Base-by-base conservation (phyloP, 2,113 vertebrate genomes). In the Morphnarchus princeps region DNA sequence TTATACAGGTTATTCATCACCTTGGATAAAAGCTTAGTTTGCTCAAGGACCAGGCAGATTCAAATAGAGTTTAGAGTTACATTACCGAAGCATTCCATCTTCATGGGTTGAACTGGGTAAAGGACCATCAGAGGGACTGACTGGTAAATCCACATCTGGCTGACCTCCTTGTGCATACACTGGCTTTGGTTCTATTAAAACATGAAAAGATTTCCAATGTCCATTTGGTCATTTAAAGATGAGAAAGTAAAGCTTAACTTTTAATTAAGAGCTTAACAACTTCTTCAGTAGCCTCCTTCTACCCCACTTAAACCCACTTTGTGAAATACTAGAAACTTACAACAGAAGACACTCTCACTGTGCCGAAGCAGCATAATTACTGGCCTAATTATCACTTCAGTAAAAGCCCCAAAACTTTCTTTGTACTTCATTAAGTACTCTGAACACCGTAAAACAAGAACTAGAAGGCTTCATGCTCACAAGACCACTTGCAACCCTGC, bases 91-190 rank as follows among this genome's bases (percentile, higher is more conserved):
- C 95, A 99, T 99, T 77, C 99, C 99, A 89, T 99, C 99, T 93
- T 99, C 99, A 47, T 99, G 99, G 40, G 99, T 98, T 90, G 98
- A 99, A 79, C 98, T 99, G 76, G 99, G 99, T 65, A 99, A 98
- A 43, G 99, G 99, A 62, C 99, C 99, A 91, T 99, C 99, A 83
- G 99, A 99, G 13, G 99, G 99, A 95, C 99, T 99, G 85, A 99
- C 99, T 28, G 99, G 99, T 92, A 99, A 98, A 98, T 99, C 99
- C 87, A 99, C 99, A 45, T 99, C 99, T 61, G 99, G 99, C 93
- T 99, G 99, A 54, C 99, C 99, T 55, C 99, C 99, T 95, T 99
- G 99, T 89, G 99, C 99, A 87, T 99, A 99, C 52, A 99, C 99
- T n/a, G 99, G 99, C 93, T 99, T 99, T 82, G 99, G 99, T 89